Conservation (phyloP, 2,888 invertebrate species). For the Pelosia muscerda region DNA sequence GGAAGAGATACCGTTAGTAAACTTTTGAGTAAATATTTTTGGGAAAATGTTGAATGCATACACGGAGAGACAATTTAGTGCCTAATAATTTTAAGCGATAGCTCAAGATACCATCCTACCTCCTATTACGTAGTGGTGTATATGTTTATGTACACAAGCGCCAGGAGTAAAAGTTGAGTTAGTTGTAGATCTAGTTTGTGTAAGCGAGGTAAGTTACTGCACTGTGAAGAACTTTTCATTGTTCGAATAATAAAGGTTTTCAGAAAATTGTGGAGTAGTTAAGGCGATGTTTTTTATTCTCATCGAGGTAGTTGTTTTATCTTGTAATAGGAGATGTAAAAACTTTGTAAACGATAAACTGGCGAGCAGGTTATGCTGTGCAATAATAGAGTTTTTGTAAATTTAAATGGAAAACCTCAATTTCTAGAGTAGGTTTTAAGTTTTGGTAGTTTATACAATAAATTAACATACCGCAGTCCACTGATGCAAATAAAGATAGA, state of each 20-base stretch:
- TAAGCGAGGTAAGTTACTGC: constrained; percentile 5
- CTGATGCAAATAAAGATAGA: too few species aligned
- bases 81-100: neutral
- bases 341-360: constrained; percentile 24
- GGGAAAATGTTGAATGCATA: neutral
- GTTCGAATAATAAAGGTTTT: constrained; percentile 27
- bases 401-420: neutral
- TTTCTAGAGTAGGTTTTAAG: neutral
- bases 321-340: constrained; percentile 12
- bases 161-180: neutral
- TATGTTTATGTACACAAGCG: neutral
- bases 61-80: neutral
- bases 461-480: too few species aligned
- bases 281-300: constrained; percentile 34
- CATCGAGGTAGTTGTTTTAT: constrained; percentile 35
- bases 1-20: neutral
- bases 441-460: neutral
- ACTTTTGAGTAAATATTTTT: neutral
- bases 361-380: constrained; percentile 15
- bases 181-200: constrained; percentile 1
- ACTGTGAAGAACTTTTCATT: constrained; percentile 17
- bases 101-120: neutral
- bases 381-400: constrained; percentile 15
- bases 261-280: constrained; percentile 23
- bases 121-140: neutral